A percentile compares a stretch with the other conserved stretches of the same genome.
These are phyloP conservation scores for Vombatus ursinus DNA, from an alignment of 2,113 vertebrate species.

Conservation along the genomic window DNA sequence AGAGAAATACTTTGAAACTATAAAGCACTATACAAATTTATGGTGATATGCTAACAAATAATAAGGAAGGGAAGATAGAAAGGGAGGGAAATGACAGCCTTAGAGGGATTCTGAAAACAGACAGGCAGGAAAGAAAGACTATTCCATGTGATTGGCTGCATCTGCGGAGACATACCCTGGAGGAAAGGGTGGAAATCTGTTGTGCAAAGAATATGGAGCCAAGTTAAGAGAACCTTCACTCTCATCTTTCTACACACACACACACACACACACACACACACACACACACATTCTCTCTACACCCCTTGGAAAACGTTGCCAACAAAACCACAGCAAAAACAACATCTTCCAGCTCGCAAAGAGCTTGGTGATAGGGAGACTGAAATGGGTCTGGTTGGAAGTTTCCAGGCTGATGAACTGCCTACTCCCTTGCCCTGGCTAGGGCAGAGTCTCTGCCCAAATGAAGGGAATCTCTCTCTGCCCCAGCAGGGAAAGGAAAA, in stretches of 20 bases:
- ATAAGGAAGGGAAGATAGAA: background rate
- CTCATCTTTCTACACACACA: background rate
- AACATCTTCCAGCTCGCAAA: background rate
- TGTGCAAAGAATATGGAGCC: background rate
- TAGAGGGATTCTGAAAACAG: background rate
- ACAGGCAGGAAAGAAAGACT: background rate
- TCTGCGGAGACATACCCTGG: background rate
- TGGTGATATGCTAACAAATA: background rate
- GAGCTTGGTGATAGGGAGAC: background rate
- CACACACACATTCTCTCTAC: background rate
- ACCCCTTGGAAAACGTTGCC: background rate
- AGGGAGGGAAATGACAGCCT: background rate
- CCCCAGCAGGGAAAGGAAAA: background rate
- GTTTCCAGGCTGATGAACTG: background rate
- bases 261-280: background rate
- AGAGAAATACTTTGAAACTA: background rate
- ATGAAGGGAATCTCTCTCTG: background rate
- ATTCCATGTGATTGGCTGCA: background rate
- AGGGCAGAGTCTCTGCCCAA: background rate
- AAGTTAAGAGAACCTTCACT: constrained; percentile 4
- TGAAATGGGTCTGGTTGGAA: background rate
- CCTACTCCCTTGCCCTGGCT: background rate
- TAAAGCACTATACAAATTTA: background rate
- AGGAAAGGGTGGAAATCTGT: background rate
- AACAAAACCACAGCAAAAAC: background rate